A percentile compares a stretch with the other conserved stretches of the same genome.
Conservation (phyloP, 2,888 invertebrate genomes). For the Mythimna ferrago region DNA sequence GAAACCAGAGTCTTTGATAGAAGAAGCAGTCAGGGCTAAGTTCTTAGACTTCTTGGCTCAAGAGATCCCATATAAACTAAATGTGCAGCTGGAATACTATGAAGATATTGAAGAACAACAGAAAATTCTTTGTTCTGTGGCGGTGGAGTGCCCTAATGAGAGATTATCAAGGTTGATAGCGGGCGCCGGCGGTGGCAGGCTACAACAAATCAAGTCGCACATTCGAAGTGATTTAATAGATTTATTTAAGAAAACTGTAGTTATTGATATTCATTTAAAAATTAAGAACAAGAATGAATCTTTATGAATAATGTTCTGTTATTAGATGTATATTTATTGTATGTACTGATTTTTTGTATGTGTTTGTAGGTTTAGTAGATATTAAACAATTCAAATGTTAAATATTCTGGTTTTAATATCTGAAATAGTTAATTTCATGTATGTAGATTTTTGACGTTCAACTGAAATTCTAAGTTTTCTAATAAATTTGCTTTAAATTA, state of each 20-base stretch:
- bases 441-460: no score
- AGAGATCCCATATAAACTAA: constrained; percentile 96
- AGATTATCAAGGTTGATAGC: constrained; percentile 92
- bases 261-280: constrained; percentile 79
- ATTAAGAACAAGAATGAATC: constrained; percentile 72
- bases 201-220: constrained; percentile 93
- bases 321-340: constrained; percentile 14
- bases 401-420: constrained; percentile 11
- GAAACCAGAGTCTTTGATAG: constrained; percentile 92
- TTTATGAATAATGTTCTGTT: background rate
- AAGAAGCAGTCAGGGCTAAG: constrained; percentile 95
- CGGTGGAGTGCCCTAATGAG: constrained; percentile 91
- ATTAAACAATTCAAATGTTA: constrained; percentile 16
- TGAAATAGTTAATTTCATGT: background rate
- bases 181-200: constrained; percentile 92
- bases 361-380: background rate
- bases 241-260: constrained; percentile 91
- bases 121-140: constrained; percentile 88
- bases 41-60: constrained; percentile 95
- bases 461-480: no score
- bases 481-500: background rate
- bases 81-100: constrained; percentile 92
- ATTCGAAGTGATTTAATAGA: constrained; percentile 92
- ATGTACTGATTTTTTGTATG: constrained; percentile 14
- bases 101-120: constrained; percentile 89